These are phyloP conservation scores for Solea solea DNA, from an alignment of 2,113 vertebrate species.

Conservation along the genomic window DNA sequence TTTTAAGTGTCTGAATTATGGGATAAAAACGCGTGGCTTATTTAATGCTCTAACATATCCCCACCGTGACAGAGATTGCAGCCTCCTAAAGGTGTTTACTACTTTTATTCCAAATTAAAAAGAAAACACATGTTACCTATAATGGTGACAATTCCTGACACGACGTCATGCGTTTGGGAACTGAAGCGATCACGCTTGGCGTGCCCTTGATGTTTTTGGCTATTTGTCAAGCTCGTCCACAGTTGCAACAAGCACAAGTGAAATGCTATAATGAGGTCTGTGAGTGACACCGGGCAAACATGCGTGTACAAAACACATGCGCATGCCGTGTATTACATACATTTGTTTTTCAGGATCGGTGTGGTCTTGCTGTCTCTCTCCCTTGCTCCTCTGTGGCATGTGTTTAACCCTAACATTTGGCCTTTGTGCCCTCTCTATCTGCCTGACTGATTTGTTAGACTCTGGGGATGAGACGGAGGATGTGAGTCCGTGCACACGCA, in stretches of 20 bases:
- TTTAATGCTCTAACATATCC: background rate
- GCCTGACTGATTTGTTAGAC: constrained; percentile 78
- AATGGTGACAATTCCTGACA: constrained; percentile 38
- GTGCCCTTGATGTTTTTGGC: constrained; percentile 50
- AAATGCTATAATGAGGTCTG: constrained; percentile 71
- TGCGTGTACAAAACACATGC: constrained; percentile 37
- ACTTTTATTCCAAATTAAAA: too few relatives aligned
- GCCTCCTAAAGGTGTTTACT: background rate
- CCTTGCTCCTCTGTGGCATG: constrained; percentile 60
- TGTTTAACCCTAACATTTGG: constrained; percentile 77
- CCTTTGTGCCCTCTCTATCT: constrained; percentile 74
- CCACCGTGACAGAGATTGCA: constrained; percentile 8
- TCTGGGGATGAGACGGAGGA: constrained; percentile 57
- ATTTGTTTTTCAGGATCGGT: constrained; percentile 31
- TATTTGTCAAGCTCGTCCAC: constrained; percentile 63
- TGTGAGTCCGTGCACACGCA: constrained; percentile 33
- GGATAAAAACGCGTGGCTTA: background rate
- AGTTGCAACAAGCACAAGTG: constrained; percentile 60
- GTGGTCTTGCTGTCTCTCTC: constrained; percentile 55
- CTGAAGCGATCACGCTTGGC: constrained; percentile 53
- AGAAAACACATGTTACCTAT: background rate
- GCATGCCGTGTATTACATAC: constrained; percentile 26
- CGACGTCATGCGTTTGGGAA: constrained; percentile 35
- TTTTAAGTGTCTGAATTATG: background rate
- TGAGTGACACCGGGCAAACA: constrained; percentile 48